Conservation (phyloP, 2,797 vertebrate genomes). For the Leptodactylus fallax region DNA sequence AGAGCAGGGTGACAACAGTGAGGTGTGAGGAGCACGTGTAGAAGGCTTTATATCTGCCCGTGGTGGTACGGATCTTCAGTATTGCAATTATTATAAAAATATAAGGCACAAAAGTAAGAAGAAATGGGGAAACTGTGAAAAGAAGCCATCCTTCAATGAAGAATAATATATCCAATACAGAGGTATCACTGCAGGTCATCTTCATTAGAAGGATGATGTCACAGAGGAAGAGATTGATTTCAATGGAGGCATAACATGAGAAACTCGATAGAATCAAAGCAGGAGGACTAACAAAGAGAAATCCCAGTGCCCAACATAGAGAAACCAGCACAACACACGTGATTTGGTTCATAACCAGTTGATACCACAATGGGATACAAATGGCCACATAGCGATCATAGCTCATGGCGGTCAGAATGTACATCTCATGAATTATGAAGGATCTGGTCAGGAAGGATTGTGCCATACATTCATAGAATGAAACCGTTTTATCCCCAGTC, state of each 20-base stretch:
- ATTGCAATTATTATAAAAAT: conserved; percentile 27
- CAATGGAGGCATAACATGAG: no score
- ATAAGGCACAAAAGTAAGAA: conserved; percentile 19
- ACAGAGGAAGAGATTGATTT: no score
- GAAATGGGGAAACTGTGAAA: conserved; percentile 1
- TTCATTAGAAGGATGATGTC: no score
- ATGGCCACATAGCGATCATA: background rate
- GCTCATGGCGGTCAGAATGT: conserved; percentile 26
- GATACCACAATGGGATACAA: background rate
- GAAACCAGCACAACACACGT: background rate
- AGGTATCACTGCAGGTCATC: no score
- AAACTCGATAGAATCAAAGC: background rate
- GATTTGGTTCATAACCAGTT: background rate
- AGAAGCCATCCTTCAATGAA: conserved; percentile 6
- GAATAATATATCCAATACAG: background rate
- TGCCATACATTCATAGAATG: background rate
- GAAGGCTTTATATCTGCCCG: conserved; percentile 20
- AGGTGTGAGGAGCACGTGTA: conserved; percentile 34
- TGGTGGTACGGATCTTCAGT: conserved; percentile 5
- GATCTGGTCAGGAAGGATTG: background rate
- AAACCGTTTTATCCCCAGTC: background rate
- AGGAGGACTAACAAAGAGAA: background rate
- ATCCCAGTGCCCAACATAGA: conserved; percentile 8
- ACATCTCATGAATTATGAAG: background rate
- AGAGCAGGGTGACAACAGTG: conserved; percentile 10